Percentiles rank a stretch among this genome's conserved stretches.
Conservation (phyloP, 92 coral and sea anemone species). For the Actinostola sp. region DNA sequence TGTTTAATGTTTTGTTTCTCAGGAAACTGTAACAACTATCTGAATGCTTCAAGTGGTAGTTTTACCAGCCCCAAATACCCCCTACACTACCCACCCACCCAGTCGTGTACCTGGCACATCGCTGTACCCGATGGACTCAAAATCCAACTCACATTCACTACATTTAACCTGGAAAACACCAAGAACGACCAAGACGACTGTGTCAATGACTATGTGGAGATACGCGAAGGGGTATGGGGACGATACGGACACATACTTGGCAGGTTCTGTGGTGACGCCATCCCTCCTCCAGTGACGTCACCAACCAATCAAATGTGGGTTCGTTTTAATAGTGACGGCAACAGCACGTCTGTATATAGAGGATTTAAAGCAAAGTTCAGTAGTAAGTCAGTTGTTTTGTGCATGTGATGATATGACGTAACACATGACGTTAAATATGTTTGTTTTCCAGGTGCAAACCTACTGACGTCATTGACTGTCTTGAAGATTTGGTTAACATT, state of each 20-base stretch:
- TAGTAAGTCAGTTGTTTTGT: too few relatives aligned
- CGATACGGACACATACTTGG: slow-evolving; percentile 32
- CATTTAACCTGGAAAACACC: slow-evolving; percentile 14
- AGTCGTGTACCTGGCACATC: slow-evolving; percentile 26
- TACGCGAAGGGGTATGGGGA: slow-evolving; percentile 45
- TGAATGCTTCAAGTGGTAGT: slow-evolving; percentile 24
- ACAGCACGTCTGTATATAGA: background rate
- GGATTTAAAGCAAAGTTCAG: slow-evolving; percentile 21
- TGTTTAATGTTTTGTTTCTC: background rate
- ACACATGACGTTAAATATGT: background rate
- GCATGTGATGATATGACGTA: background rate
- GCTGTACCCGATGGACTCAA: slow-evolving; percentile 13
- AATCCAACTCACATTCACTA: slow-evolving; percentile 15
- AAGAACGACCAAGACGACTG: slow-evolving; percentile 16
- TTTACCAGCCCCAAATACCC: slow-evolving; percentile 27
- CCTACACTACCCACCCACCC: background rate
- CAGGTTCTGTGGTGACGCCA: slow-evolving; percentile 50
- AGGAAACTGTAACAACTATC: slow-evolving; percentile 14
- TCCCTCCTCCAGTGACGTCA: slow-evolving; percentile 55
- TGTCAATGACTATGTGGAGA: slow-evolving; percentile 40
- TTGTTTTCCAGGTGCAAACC: slow-evolving; percentile 17
- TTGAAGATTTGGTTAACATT: background rate
- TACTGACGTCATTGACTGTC: background rate
- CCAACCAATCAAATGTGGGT: slow-evolving; percentile 72
- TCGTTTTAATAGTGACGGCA: slow-evolving; percentile 17